Evolutionary conservation across 1,140 invertebrate species (phyloP).

Genomic region (Cheumatopsyche charites): DNA sequence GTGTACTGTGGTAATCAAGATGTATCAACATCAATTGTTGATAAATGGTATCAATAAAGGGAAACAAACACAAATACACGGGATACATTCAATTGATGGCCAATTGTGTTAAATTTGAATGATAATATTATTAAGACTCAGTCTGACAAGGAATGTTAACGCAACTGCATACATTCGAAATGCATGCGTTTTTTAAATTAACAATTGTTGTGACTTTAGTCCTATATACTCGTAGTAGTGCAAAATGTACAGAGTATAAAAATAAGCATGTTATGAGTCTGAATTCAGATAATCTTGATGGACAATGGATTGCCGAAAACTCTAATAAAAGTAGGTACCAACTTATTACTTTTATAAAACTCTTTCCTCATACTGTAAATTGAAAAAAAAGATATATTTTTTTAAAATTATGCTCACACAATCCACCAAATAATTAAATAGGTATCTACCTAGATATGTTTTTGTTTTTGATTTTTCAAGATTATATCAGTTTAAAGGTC

Average conservation of each 20-base stretch:
- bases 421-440: too few species aligned
- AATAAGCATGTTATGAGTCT: constrained; percentile 42
- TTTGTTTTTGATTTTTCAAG: too few species aligned
- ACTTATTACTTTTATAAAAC: not conserved
- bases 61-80: not conserved
- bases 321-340: constrained; percentile 57
- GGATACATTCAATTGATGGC: not conserved
- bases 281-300: constrained; percentile 47
- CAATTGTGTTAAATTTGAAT: too few species aligned
- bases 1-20: too few species aligned
- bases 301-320: constrained; percentile 54
- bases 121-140: too few species aligned
- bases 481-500: too few species aligned
- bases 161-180: not conserved
- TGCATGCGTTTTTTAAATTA: not conserved
- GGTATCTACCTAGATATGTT: too few species aligned
- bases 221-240: not conserved
- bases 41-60: not conserved
- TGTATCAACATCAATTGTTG: constrained; percentile 7
- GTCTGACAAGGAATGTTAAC: too few species aligned
- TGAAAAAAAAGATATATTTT: too few species aligned
- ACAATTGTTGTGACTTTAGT: not conserved
- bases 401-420: too few species aligned
- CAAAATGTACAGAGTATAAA: constrained; percentile 26
- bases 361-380: too few species aligned